Conservation (phyloP, 2,797 vertebrate species). For the Garrulus glandarius region DNA sequence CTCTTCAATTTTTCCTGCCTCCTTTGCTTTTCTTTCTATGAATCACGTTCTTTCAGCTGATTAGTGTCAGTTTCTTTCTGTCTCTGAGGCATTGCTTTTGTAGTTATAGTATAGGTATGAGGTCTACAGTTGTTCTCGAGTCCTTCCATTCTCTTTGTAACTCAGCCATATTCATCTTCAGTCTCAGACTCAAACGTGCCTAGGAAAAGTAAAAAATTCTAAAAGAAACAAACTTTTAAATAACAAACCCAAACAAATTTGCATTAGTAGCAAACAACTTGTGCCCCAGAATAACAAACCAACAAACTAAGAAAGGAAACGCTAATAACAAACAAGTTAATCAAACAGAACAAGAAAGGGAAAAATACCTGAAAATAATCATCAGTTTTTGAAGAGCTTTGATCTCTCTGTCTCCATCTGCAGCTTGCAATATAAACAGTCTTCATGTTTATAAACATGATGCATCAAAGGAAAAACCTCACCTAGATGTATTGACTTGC, state of each 20-base stretch:
- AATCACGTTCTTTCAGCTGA: background rate
- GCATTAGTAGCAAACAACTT: background rate
- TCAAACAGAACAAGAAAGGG: background rate
- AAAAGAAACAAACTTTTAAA: background rate
- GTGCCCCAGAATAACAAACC: background rate
- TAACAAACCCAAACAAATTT: background rate
- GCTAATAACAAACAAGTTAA: background rate
- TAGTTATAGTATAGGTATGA: background rate
- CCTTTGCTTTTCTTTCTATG: background rate
- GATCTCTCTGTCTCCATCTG: slow-evolving; percentile 1
- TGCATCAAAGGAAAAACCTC: slow-evolving; percentile 24
- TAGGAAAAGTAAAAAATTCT: background rate
- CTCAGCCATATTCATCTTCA: background rate
- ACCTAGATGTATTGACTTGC: background rate
- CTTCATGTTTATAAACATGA: slow-evolving; percentile 3
- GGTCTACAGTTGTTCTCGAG: background rate
- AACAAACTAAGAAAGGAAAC: background rate
- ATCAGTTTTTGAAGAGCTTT: slow-evolving; percentile 10
- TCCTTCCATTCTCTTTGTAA: background rate
- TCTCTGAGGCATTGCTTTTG: background rate
- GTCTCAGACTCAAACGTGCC: background rate
- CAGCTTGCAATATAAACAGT: slow-evolving; percentile 1
- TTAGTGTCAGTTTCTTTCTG: background rate
- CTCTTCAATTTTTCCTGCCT: background rate
- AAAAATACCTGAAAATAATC: background rate